Base-by-base conservation (phyloP, 2,888 invertebrate genomes). In the Lingula anatina region DNA sequence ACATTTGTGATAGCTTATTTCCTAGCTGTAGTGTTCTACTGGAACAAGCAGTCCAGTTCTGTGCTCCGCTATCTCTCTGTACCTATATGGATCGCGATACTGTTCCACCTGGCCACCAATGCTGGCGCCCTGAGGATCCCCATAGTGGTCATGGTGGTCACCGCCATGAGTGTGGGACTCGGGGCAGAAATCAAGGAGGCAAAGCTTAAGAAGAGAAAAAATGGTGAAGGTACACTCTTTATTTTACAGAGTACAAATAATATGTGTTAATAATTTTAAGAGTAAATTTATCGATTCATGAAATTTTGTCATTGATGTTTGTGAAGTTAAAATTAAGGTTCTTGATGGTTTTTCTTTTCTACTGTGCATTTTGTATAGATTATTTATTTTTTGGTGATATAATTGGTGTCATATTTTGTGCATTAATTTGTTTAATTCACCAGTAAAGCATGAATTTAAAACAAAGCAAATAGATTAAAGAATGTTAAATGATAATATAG, bases 51-150 rank as follows among this genome's bases (percentile, higher is more conserved):
- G 54, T 85, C 86, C 53, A 77, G 78, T 5, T 78, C 82, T 47
- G 86, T 89, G 67, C 51, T 78, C 25, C 56, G 60, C 15, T 59
- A 60, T 35, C 54, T 77, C 35, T 83, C 86, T 37, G 81, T 85
- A 44, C 83, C 84, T 9, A 86, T 91, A 0, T 93, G 92, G 92
- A 77, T 89, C 15, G 79, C 88, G 3, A 76, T 89, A 28, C 84
- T 88, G 21, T 84, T 89, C 58, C 89, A 86, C 68, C 64, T 87
- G 12, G 86, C 90, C 41, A 86, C 87, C 60, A 81, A 86, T 35
- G 82, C 88, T 2, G 89, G 89, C 1, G 82, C 85, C 1, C 82
- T 88, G 37, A 85, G 89, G 75, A 84, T 89, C n/a, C 84, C 87
- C 42, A 82, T 86, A 20, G 88, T 90, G 73, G 78, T 86, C 20